Evolutionary conservation across 2,113 vertebrate genomes (phyloP), one percentile per base, ranked within the genome.

Genomic region (Motacilla tschutschensis): DNA sequence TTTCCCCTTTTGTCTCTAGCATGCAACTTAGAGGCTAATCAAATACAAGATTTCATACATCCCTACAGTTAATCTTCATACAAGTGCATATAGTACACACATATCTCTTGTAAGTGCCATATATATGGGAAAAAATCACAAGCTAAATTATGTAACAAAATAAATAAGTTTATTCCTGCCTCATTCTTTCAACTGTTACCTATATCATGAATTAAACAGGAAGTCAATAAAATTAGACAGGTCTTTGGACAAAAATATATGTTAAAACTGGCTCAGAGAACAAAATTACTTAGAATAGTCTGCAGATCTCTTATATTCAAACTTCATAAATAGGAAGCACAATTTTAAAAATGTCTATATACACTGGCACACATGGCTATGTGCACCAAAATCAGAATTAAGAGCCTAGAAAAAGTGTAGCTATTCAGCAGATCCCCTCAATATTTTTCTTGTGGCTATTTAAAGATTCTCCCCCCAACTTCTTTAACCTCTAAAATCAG

Each of bases 161-260:
- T 97, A 97, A 96, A 96, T 96, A 96, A 83, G 87, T 94, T 96
- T 95, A 93, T 96, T 87, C 95, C 63, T 87, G 90, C 87, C 89
- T 96, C 54, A 63, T 36, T 59, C 60, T 71, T 88, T 90, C 63
- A 51, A 77, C 92, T 92, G 83, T 94, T 94, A 93, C 65, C 88
- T 96, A 76, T 84, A 91, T 90, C 40, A 89, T 53, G 46, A 94
- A 89, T 62, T 38, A 93, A 95, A 85, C 21, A 91, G 66, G 79
- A 93, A 86, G 65, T 85, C 65, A 64, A 87, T 65, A 86, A 92
- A 95, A 91, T 88, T 72, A 96, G 96, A 95, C 85, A 94, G 41
- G 67, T 97, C 95, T 97, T 97, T 97, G 96, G 96, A 97, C 94
- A 92, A 94, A 96, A 90, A 95, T 94, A 93, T 88, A 94, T 93